Percentiles rank a stretch among this genome's conserved stretches.
These are phyloP conservation scores for Scytalopus superciliaris DNA, from an alignment of 2,113 vertebrate species.

Conservation along the genomic window DNA sequence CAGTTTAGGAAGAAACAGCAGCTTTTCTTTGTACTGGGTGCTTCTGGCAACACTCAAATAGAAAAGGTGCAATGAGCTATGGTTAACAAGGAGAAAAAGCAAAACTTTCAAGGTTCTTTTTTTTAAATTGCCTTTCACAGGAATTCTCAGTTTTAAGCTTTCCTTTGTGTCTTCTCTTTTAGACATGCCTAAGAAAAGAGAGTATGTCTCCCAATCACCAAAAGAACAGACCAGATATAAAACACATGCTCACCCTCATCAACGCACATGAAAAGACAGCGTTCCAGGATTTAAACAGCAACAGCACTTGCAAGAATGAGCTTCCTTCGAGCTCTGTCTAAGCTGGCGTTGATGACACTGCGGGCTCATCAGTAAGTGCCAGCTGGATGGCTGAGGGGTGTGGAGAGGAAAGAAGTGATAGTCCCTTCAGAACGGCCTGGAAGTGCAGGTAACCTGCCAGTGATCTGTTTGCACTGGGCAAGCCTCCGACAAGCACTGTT, in stretches of 20 bases:
- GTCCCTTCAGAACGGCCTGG: background rate
- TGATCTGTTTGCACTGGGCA: background rate
- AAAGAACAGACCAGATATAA: slow-evolving; percentile 39
- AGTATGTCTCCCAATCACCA: slow-evolving; percentile 59
- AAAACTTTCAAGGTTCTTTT: background rate
- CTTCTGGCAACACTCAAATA: background rate
- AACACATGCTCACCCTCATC: slow-evolving; percentile 42
- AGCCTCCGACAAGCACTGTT: background rate
- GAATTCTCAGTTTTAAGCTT: background rate
- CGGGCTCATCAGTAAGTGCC: background rate
- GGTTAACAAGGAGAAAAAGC: background rate
- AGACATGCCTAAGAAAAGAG: slow-evolving; percentile 75
- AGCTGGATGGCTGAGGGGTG: background rate
- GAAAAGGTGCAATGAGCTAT: background rate
- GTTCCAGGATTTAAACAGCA: background rate
- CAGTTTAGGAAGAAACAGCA: background rate
- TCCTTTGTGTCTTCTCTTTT: slow-evolving; percentile 40
- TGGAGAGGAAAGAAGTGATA: background rate
- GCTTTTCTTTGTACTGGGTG: background rate
- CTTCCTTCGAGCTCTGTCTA: slow-evolving; percentile 33
- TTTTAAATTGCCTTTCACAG: background rate
- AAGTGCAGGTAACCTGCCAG: background rate
- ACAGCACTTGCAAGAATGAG: slow-evolving; percentile 25
- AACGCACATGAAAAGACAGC: background rate
- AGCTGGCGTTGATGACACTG: rapidly evolving